Conservation (phyloP, 2,797 vertebrate species). For the Zenarchopterus dispar region DNA sequence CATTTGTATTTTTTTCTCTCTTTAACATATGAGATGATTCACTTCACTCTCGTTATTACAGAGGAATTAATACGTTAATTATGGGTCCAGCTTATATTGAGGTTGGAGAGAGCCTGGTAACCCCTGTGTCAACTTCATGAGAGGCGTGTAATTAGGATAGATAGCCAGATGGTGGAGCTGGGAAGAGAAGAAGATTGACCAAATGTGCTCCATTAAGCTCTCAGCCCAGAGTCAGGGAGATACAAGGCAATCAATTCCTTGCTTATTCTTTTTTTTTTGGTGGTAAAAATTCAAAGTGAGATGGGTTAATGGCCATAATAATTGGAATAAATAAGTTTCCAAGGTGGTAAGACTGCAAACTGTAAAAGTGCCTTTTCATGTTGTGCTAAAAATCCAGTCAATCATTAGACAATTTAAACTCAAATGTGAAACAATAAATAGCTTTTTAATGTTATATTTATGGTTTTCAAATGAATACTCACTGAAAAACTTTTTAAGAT, state of each 20-base stretch:
- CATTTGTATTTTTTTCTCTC: neutral
- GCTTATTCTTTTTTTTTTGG: constrained; percentile 2
- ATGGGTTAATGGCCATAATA: constrained; percentile 3
- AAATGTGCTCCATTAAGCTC: constrained; percentile 18
- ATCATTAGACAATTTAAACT: no score
- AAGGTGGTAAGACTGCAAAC: no score
- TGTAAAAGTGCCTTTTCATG: no score
- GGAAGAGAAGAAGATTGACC: constrained; percentile 6
- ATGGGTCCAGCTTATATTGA: constrained; percentile 30
- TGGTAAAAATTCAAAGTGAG: no score
- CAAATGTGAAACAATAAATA: no score
- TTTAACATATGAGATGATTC: constrained; percentile 5
- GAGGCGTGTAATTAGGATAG: constrained; percentile 50
- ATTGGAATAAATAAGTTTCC: no score
- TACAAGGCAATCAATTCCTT: constrained; percentile 11
- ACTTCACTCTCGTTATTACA: constrained; percentile 19
- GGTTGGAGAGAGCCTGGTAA: constrained; percentile 44
- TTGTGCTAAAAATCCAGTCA: no score
- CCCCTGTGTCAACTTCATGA: constrained; percentile 53
- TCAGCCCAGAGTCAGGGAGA: constrained; percentile 26
- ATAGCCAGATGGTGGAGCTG: constrained; percentile 35
- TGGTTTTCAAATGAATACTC: no score
- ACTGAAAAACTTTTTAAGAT: no score
- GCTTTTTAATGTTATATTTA: no score
- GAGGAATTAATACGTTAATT: constrained; percentile 52